phyloP scores from a whole-genome alignment of 2,113 vertebrate genomes.

The Oostethus manadensis region DNA sequence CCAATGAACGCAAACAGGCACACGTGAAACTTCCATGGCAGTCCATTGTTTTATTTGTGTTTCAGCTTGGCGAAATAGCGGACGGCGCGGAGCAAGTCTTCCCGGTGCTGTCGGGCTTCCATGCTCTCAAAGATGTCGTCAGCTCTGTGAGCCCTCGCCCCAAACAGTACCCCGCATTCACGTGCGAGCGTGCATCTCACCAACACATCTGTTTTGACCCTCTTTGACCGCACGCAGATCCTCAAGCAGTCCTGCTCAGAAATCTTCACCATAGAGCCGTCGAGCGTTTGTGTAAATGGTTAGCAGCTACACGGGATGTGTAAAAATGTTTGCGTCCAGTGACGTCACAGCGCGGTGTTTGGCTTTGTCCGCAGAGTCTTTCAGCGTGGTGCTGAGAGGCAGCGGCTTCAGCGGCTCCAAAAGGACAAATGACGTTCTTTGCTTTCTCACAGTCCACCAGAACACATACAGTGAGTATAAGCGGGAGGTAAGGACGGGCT shows the following conservation, averaged over 20 bases:
- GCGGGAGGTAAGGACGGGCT: no score
- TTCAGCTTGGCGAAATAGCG: constrained; percentile 86
- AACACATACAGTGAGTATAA: constrained; percentile 73
- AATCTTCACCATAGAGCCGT: constrained; percentile 82
- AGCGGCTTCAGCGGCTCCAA: constrained; percentile 77
- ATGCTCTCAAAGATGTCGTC: constrained; percentile 88
- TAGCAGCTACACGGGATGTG: constrained; percentile 40
- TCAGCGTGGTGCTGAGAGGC: constrained; percentile 83
- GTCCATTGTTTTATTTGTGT: neutral
- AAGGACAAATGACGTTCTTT: constrained; percentile 65
- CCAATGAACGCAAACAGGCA: no score
- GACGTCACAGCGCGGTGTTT: neutral
- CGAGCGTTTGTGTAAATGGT: constrained; percentile 92
- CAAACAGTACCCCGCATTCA: neutral
- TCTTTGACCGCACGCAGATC: constrained; percentile 68
- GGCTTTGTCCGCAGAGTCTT: constrained; percentile 76
- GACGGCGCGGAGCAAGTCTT: constrained; percentile 88
- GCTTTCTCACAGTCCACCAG: constrained; percentile 76
- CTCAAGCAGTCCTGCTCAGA: constrained; percentile 86
- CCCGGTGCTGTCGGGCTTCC: constrained; percentile 89
- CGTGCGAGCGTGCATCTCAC: neutral
- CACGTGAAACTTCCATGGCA: neutral
- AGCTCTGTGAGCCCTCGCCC: constrained; percentile 79
- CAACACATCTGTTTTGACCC: neutral
- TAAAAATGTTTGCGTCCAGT: neutral